Conservation (phyloP, 2,113 vertebrate genomes). For the Mastomys natalensis region DNA sequence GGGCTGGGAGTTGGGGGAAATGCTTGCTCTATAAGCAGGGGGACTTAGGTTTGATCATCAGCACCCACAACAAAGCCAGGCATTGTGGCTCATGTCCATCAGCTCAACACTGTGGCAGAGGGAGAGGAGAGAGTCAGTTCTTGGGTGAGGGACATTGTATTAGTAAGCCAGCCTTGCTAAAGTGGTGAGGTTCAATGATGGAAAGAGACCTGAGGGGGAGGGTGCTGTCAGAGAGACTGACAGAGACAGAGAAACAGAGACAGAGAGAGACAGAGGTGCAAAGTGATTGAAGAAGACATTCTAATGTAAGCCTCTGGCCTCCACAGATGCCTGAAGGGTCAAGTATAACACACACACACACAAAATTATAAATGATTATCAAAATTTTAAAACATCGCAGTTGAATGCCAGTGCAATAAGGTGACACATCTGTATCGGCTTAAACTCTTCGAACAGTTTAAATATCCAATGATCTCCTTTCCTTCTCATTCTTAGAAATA, state of each 20-base stretch:
- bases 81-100: neutral
- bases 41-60: neutral
- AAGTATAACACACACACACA: neutral
- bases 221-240: neutral
- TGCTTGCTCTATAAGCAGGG: too few species aligned
- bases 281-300: neutral
- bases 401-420: neutral
- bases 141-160: neutral
- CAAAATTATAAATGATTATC: neutral
- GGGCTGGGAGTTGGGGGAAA: neutral
- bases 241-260: neutral
- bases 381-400: neutral
- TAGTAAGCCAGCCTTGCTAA: neutral
- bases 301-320: neutral
- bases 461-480: neutral
- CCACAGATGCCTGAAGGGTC: neutral
- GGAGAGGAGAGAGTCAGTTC: too few species aligned
- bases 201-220: too few species aligned
- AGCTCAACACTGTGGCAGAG: neutral
- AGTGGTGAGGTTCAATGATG: neutral
- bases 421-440: neutral
- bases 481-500: neutral
- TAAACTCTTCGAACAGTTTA: neutral
- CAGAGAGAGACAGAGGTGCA: neutral
- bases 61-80: too few species aligned